phyloP scores from a whole-genome alignment of 1,140 invertebrate species.

The Bombus confusus region DNA sequence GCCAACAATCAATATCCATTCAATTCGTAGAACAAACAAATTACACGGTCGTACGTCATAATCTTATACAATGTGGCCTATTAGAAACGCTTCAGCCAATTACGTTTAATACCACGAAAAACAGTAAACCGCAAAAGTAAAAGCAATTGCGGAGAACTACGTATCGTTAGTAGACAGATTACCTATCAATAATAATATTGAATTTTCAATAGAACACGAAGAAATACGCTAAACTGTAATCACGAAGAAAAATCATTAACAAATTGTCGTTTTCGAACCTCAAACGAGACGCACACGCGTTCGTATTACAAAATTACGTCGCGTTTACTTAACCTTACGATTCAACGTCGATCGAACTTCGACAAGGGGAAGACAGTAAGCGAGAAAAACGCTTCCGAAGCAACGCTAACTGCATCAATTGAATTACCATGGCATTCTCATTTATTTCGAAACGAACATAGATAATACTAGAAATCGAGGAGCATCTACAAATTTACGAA shows the following conservation, averaged over 20 bases:
- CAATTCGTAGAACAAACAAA: conserved; percentile 12
- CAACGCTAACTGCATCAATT: no score
- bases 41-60: neutral
- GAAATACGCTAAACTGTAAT: neutral
- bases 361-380: neutral
- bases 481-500: no score
- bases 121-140: neutral
- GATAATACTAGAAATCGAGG: no score
- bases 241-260: neutral
- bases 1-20: conserved; percentile 3
- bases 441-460: no score
- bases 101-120: conserved; percentile 6
- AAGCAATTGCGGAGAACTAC: neutral
- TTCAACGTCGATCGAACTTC: neutral
- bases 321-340: neutral
- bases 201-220: neutral
- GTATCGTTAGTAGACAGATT: neutral
- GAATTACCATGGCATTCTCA: no score
- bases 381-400: no score
- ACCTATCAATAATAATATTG: neutral
- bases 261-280: no score
- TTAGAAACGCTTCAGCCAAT: neutral
- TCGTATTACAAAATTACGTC: neutral
- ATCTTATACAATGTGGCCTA: neutral
- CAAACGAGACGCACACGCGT: neutral